Evolutionary conservation across 37 sponge, comb jelly and placozoan genomes (phyloP).

Genomic region (Hormiphora californensis): DNA sequence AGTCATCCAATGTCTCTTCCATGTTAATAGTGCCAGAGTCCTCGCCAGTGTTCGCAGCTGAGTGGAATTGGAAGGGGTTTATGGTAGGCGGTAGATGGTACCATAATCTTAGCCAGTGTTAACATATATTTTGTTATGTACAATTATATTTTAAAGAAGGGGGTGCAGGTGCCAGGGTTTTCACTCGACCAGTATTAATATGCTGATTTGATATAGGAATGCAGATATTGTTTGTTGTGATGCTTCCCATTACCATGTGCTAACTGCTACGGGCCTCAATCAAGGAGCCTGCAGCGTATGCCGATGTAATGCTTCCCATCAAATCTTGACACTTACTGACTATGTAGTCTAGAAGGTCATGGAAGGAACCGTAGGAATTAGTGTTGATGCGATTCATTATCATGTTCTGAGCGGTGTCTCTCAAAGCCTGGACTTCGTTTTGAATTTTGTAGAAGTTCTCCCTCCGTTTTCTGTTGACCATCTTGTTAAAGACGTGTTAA

Average conservation of each 20-base stretch:
- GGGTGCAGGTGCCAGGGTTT: too few species aligned
- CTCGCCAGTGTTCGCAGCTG: conserved; percentile 12
- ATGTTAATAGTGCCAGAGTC: not conserved
- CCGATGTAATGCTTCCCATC: too few species aligned
- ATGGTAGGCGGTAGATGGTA: not conserved
- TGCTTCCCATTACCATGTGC: not conserved
- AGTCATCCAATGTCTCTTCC: conserved; percentile 33
- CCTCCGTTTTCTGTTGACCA: not conserved
- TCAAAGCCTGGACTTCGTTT: not conserved
- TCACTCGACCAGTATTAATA: too few species aligned
- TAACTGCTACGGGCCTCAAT: not conserved
- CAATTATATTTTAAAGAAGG: too few species aligned
- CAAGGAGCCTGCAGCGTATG: too few species aligned
- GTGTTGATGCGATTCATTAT: not conserved
- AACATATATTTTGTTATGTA: too few species aligned
- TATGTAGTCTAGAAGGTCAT: not conserved
- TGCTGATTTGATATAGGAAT: too few species aligned
- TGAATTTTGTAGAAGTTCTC: not conserved
- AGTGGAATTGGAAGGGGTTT: not conserved
- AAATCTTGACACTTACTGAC: too few species aligned
- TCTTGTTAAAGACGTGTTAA: too few species aligned
- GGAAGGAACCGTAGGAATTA: not conserved
- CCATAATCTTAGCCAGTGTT: too few species aligned
- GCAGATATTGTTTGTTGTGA: not conserved
- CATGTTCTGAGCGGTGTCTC: not conserved